Base-by-base conservation (phyloP, 2,888 invertebrate species). In the Chrysodeixis includens region DNA sequence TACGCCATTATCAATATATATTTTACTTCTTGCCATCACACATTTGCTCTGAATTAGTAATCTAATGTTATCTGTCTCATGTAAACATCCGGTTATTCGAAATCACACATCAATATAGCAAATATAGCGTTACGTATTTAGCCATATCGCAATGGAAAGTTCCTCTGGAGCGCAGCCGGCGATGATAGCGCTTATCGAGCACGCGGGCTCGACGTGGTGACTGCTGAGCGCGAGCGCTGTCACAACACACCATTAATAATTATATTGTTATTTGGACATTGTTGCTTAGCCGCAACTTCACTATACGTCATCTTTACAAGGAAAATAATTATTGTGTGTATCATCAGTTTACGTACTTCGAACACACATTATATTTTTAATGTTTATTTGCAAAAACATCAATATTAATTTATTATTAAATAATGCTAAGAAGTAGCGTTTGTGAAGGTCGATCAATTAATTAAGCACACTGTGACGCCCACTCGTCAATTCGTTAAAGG, bases 131-230 rank as follows among this genome's bases (percentile, higher is more conserved):
- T 74, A 79, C 66, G 71, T 81, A 80, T 73, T 78, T 68, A 77
- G 81, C 72, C 76, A 80, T 86, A 88, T 82, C 83, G 80, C 79
- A 80, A 78, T 90, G 89, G 89, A 90, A 90, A 90, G 87, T 90
- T 90, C 81, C 89, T 77, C 70, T 56, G 82, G 74, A 78, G 69
- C 82, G 79, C 76, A 79, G 79, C 78, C 79, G 75, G 78, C 80
- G 71, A 72, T 84, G 88, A 88, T 88, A 88, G 71, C 74, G 78
- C 83, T 88, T 88, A 88, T 88, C 88, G 69, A 71, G 58, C 88
- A 88, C 87, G 88, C 87, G 73, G 76, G 53, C 66, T 60, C 76
- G 85, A 76, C 87, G 87, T 88, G 87, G 67, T 70, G 69, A 46
- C 59, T 49, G 57, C n/a, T 30, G 32, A 51, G 12, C 52, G 63